Base-by-base conservation (phyloP, 2,113 vertebrate species). In the Nyctibius bracteatus region DNA sequence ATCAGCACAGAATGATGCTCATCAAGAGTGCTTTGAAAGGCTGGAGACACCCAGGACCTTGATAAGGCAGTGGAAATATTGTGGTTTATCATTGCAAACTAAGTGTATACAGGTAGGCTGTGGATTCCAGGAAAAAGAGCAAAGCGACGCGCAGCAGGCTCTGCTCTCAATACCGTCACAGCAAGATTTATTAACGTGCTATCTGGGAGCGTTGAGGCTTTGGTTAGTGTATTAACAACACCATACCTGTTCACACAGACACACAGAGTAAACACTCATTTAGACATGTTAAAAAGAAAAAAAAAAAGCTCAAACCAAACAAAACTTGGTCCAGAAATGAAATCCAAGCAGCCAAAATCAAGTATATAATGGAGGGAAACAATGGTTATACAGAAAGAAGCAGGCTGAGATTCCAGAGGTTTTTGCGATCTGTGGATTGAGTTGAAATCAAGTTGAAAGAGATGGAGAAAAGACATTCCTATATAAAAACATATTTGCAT, bases 271-370 rank as follows among this genome's bases (percentile, higher is more conserved):
- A 94, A 97, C 90, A 92, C 75, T 83, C 83, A 55, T 74, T 95
- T 82, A 71, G 92, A 94, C 58, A 89, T 9, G 63, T 75, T 68
- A 20, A 68, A 75, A 47, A 47, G 21, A 47, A 21, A 20, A 41
- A 84, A 88, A 90, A n/a, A n/a, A n/a, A n/a, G n/a, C n/a, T n/a
- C n/a, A n/a, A n/a, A n/a, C n/a, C 77, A 96, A 95, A 54, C 55
- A 89, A 96, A 93, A 84, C 81, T 98, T 98, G 97, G 97, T 97
- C 96, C 97, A 97, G 88, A 97, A 94, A 84, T 94, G 5, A 92
- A 96, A 94, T 88, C 82, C 89, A 95, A 95, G 74, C 95, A 95
- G 96, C 79, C 72, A 97, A 93, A 88, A 94, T 88, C 77, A 84
- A 78, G 66, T 81, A 86, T 51, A 52, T 43, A 90, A 86, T 30